Evolutionary conservation across 2,797 vertebrate species (phyloP).

Genomic region (Trachops cirrhosus): DNA sequence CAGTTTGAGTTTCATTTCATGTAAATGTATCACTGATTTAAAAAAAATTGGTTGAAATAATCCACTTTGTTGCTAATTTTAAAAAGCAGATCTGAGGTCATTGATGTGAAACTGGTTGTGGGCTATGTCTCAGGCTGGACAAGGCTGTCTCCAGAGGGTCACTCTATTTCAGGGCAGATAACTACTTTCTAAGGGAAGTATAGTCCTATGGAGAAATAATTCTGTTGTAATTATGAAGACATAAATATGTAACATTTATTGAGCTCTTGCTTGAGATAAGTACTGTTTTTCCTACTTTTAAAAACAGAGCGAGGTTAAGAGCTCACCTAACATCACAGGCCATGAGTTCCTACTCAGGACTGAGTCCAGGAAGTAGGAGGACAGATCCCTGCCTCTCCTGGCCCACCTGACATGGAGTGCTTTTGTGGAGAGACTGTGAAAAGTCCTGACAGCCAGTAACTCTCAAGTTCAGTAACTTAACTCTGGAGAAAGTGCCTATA

Average conservation of each 20-base stretch:
- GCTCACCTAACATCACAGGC: background rate
- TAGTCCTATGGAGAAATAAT: background rate
- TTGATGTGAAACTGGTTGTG: background rate
- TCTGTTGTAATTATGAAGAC: background rate
- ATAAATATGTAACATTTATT: background rate
- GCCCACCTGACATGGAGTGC: fast-evolving
- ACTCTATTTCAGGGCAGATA: background rate
- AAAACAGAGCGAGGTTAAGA: background rate
- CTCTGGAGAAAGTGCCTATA: background rate
- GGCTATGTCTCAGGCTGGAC: background rate
- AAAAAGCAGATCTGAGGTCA: background rate
- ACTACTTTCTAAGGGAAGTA: background rate
- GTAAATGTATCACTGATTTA: background rate
- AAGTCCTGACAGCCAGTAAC: background rate
- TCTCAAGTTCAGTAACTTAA: background rate
- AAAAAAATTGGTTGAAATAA: background rate
- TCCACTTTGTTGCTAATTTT: background rate
- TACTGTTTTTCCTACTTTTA: background rate
- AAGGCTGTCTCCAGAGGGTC: background rate
- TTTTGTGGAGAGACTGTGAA: background rate
- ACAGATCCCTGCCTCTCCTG: background rate
- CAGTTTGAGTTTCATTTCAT: background rate
- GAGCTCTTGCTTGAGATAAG: background rate
- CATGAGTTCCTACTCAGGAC: no score
- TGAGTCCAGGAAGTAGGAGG: background rate